Percentiles rank a stretch among this genome's conserved stretches.
phyloP scores from a whole-genome alignment of 2,797 vertebrate genomes.

The Tapirus indicus region DNA sequence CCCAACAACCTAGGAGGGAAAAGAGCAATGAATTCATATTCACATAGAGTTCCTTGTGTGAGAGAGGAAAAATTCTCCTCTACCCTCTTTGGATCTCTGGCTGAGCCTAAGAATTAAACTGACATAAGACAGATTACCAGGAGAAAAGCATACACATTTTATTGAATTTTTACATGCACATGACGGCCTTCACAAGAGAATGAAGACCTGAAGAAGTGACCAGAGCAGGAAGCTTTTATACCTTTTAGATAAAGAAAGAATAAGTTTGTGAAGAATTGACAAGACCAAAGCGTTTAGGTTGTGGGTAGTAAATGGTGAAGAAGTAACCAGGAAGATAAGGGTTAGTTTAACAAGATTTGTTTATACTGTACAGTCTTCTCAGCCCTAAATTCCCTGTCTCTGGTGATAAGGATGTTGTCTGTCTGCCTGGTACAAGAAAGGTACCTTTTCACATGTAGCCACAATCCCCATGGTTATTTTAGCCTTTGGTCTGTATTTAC shows the following conservation, averaged over 20 bases:
- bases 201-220: background rate
- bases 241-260: background rate
- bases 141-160: background rate
- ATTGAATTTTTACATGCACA: background rate
- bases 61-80: background rate
- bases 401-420: background rate
- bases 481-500: background rate
- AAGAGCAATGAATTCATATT: background rate
- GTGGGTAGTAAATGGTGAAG: background rate
- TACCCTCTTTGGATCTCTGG: background rate
- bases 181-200: background rate
- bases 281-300: background rate
- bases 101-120: background rate
- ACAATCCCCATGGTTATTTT: background rate
- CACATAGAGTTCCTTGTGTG: background rate
- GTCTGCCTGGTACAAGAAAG: background rate
- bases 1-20: background rate
- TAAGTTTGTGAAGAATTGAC: slow-evolving; percentile 8
- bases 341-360: background rate
- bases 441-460: background rate
- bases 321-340: background rate
- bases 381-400: background rate
- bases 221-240: background rate
- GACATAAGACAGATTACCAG: background rate
- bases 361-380: background rate